These are phyloP conservation scores for Siphamia tubifer DNA, from an alignment of 2,113 vertebrate genomes.

Conservation along the genomic window DNA sequence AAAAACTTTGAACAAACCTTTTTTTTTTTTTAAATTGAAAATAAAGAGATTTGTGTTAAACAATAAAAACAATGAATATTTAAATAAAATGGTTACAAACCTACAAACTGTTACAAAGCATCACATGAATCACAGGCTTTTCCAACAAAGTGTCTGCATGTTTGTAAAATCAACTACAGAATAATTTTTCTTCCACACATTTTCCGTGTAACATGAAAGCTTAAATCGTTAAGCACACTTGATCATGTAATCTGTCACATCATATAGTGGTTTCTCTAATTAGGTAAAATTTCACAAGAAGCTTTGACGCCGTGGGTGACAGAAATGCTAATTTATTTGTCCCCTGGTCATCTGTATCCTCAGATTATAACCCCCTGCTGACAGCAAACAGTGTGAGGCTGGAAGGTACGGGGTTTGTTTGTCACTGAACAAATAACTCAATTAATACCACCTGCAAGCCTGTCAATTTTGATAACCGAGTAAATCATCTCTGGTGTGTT, in stretches of 20 bases:
- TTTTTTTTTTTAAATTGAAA: no score
- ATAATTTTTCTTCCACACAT: not conserved
- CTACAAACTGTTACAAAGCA: no score
- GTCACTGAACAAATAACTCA: constrained; percentile 27
- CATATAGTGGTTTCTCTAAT: constrained; percentile 12
- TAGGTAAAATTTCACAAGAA: not conserved
- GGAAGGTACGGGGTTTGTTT: constrained; percentile 14
- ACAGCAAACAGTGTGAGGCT: constrained; percentile 14
- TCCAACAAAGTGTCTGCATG: not conserved
- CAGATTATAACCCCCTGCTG: constrained; percentile 23
- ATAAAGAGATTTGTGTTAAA: no score
- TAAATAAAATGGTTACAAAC: no score
- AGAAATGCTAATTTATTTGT: constrained; percentile 30
- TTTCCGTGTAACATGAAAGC: not conserved
- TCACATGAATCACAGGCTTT: no score
- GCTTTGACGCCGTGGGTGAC: constrained; percentile 10
- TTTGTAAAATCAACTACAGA: not conserved
- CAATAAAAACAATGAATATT: no score
- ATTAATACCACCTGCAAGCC: constrained; percentile 24
- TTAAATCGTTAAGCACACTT: not conserved
- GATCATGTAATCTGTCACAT: not conserved
- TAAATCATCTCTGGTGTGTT: not conserved
- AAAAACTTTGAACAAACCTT: no score
- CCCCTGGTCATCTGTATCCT: constrained; percentile 14
- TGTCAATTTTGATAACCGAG: constrained; percentile 30